Evolutionary conservation across 1,140 invertebrate species (phyloP), one percentile per base, ranked within the genome.

Genomic region (Brachionus paranguensis): DNA sequence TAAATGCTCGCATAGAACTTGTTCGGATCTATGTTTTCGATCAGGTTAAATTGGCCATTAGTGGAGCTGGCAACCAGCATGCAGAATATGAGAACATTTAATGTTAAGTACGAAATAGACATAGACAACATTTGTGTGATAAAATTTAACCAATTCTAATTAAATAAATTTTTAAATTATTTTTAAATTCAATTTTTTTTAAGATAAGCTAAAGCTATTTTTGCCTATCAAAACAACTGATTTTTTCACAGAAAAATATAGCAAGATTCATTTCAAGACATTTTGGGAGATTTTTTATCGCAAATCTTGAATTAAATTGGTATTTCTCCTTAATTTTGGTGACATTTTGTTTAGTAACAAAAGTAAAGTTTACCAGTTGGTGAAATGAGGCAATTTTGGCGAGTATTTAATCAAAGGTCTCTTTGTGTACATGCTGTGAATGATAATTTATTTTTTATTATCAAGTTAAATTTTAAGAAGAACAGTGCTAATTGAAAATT

Each of bases 111-210:
- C 37, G 37, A 37, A 72, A 41, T 37, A 33, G 68, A 72, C 68
- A 72, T 72, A 37, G 68, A 72, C 29, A 72, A 72, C 68, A 72
- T 72, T 72, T 17, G 68, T 72, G 14, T 72, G 33, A 33, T 68
- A 68, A 72, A 72, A 14, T 47, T 47, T 47, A 12, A 47, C 14
- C 11, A 14, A 47, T 41, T 41, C 29, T 20, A 72, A 41, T 41
- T 41, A 72, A 72, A 37, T 41, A 37, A 72, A 72, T 72, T 41
- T 72, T 72, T 72, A 72, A 72, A 41, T 41, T 41, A 41, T 55
- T 55, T 55, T 55, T 55, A 55, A 37, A 24, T 55, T 55, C 53
- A 17, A 55, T 17, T 24, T 55, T 55, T 55, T 17, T 37, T 3
- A 53, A 55, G 53, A 55, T 55, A 55, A 55, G 53, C 53, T 3